Evolutionary conservation across 2,888 invertebrate species (phyloP).

Genomic region (Antheraea yamamai): DNA sequence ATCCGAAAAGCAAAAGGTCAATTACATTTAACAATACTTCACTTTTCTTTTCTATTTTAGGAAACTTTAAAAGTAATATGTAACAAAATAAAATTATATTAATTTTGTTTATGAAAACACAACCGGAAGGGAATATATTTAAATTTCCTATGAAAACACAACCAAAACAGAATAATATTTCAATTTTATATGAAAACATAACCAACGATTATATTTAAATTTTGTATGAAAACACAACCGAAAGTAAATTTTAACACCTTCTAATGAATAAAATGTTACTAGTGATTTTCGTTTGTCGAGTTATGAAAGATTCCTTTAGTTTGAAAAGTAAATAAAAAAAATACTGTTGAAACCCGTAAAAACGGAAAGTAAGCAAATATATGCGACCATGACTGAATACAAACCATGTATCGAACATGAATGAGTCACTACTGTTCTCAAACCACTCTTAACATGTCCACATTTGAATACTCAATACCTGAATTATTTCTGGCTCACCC

Average conservation of each 20-base stretch:
- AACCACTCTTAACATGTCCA: slow-evolving; percentile 29
- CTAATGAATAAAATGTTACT: neutral
- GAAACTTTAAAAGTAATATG: neutral
- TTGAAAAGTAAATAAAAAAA: neutral
- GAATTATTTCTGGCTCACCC: slow-evolving; percentile 71
- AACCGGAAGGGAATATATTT: neutral
- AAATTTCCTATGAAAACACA: neutral
- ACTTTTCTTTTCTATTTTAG: neutral
- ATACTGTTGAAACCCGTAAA: neutral
- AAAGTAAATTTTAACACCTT: neutral
- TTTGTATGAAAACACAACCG: neutral
- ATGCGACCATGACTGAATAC: neutral
- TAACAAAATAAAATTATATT: neutral
- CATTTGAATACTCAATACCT: slow-evolving; percentile 52
- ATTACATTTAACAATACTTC: neutral
- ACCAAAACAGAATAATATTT: neutral
- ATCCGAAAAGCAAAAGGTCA: neutral
- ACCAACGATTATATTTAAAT: neutral
- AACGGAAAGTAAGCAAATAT: neutral
- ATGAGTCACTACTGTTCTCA: slow-evolving; percentile 20
- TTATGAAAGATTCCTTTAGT: neutral
- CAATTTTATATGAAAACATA: neutral
- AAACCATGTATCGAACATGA: neutral
- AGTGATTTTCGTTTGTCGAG: neutral
- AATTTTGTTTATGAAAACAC: too few species aligned